Base-by-base conservation (phyloP, 2,797 vertebrate genomes). In the Malacoctenus gilli region DNA sequence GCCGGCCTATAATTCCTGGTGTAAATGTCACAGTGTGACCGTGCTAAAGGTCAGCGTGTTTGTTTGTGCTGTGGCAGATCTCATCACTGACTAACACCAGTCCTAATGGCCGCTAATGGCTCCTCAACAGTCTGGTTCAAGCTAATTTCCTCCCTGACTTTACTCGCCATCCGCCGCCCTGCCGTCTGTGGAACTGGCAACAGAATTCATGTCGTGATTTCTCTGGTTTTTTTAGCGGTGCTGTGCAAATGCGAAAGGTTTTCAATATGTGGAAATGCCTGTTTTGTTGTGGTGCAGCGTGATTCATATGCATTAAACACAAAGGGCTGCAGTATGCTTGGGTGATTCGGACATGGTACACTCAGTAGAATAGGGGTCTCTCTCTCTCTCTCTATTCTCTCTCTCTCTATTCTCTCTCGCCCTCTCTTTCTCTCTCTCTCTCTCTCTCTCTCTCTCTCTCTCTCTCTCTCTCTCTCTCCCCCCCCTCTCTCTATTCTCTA, bases 41-140 rank as follows among this genome's bases (percentile, higher is more conserved):
- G 66, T 72, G 61, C 37, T 78, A 89, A 91, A 92, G 89, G 89
- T 90, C 89, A 80, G 58, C 40, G 9, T 87, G 83, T 91, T 89
- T 90, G 82, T 88, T 86, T 87, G 80, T 59, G 71, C 76, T 52
- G 63, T 64, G 69, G 71, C 75, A 75, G 74, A 84, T 87, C 83
- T 85, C 81, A 82, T 86, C 83, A 75, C 72, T 74, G 82, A 80
- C 82, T 68, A 84, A 85, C 81, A 84, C 68, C 65, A 63, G 68
- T 55, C 53, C 72, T 89, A 89, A 90, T 89, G 67, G 79, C 70
- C 56, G 55, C 67, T 85, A 85, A 86, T 87, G 77, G 72, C 59
- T 80, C 50, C 74, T 86, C 72, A 79, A 75, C 69, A 47, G 68
- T 85, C 76, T 69, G 66, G 55, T 79, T 82, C 58, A 88, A 87